A percentile compares a stretch with the other conserved stretches of the same genome.
phyloP scores from a whole-genome alignment of 2,888 invertebrate genomes.

The Ennomos erosarius region DNA sequence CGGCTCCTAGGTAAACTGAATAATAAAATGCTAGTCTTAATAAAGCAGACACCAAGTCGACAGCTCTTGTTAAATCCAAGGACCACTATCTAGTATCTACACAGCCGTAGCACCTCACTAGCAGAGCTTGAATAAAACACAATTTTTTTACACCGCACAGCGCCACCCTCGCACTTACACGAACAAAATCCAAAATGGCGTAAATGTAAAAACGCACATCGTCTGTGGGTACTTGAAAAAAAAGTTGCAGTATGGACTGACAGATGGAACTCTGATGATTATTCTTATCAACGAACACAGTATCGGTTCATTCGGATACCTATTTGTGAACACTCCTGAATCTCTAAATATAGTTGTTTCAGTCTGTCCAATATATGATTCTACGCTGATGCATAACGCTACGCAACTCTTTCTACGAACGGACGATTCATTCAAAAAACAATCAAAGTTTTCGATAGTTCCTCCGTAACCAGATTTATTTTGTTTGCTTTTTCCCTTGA shows the following conservation, averaged over 20 bases:
- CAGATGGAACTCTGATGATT: too few species aligned
- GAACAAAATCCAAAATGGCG: conserved; percentile 78
- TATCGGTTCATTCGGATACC: too few species aligned
- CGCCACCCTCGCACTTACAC: conserved; percentile 63
- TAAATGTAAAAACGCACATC: conserved; percentile 79
- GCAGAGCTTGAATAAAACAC: conserved; percentile 38
- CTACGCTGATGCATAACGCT: too few species aligned
- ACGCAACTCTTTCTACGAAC: too few species aligned
- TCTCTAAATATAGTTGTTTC: too few species aligned
- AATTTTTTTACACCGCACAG: conserved; percentile 40
- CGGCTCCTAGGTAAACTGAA: conserved; percentile 5
- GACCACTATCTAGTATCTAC: conserved; percentile 30
- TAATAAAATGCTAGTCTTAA: conserved; percentile 21
- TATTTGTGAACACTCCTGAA: too few species aligned
- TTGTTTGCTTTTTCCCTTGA: too few species aligned
- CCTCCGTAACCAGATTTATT: too few species aligned
- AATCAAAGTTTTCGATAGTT: too few species aligned
- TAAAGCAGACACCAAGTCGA: conserved; percentile 22
- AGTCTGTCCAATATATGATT: too few species aligned
- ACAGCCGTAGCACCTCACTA: conserved; percentile 30
- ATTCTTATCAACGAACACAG: too few species aligned
- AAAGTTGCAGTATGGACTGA: conserved; percentile 16
- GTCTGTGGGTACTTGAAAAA: conserved; percentile 70
- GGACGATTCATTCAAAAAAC: too few species aligned
- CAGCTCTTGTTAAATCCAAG: conserved; percentile 26